Conservation (phyloP, 2,797 vertebrate genomes). For the Premnoplex brunnescens region DNA sequence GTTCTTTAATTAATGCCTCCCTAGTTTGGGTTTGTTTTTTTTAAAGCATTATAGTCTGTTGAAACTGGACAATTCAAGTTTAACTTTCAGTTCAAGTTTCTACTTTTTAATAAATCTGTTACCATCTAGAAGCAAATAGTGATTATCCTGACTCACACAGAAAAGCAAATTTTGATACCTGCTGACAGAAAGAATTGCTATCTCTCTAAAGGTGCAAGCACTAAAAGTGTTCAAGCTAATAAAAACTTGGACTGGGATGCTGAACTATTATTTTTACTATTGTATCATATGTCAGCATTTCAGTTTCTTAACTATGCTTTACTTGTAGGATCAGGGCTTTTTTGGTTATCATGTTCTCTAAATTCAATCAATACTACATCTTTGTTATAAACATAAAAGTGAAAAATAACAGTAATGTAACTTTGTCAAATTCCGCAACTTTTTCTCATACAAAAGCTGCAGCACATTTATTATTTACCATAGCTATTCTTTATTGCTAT, state of each 20-base stretch:
- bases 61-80: neutral
- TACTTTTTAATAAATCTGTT: neutral
- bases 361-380: neutral
- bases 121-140: neutral
- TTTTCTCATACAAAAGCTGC: neutral
- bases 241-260: neutral
- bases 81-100: neutral
- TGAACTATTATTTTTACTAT: neutral
- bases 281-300: neutral
- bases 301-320: neutral
- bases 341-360: neutral
- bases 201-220: neutral
- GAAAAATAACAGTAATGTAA: neutral
- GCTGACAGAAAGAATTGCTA: neutral
- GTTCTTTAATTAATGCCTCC: neutral
- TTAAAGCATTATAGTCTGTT: neutral
- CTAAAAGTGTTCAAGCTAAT: neutral
- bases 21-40: neutral
- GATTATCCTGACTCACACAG: neutral
- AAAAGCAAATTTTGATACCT: conserved; percentile 2
- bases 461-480: neutral
- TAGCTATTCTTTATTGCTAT: neutral
- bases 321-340: neutral
- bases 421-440: neutral
- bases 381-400: neutral